A percentile compares a stretch with the other conserved stretches of the same genome.
Evolutionary conservation across 2,888 invertebrate species (phyloP).

Genomic region (Sinodicranocentrus sp.): DNA sequence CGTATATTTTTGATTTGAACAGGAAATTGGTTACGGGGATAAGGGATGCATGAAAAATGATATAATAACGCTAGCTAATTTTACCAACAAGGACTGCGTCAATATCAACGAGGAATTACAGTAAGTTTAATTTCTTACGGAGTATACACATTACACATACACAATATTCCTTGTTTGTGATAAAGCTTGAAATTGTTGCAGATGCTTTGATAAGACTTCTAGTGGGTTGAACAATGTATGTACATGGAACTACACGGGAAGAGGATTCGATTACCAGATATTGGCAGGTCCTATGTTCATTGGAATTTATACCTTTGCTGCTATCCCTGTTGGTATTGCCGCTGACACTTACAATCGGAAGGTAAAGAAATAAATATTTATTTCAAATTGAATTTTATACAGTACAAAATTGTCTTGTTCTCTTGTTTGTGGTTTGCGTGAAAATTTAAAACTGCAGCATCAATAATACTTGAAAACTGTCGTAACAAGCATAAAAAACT

Average conservation of each 20-base stretch:
- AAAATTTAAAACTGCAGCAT: neutral
- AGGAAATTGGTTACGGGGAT: slow-evolving; percentile 74
- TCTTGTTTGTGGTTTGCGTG: neutral
- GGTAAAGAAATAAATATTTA: slow-evolving; percentile 52
- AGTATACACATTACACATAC: neutral
- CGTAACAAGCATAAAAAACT: neutral
- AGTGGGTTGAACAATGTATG: slow-evolving; percentile 54
- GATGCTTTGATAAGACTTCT: slow-evolving; percentile 39
- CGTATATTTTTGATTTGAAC: too few relatives aligned
- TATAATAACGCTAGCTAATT: slow-evolving; percentile 28
- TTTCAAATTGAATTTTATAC: neutral
- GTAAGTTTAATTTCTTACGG: slow-evolving; percentile 46
- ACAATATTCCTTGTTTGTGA: too few relatives aligned
- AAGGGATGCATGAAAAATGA: slow-evolving; percentile 70
- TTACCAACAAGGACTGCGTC: slow-evolving; percentile 49
- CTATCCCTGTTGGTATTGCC: slow-evolving; percentile 72
- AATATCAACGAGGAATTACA: slow-evolving; percentile 26
- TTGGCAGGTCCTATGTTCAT: slow-evolving; percentile 75
- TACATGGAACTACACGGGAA: slow-evolving; percentile 74
- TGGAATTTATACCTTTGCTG: slow-evolving; percentile 75
- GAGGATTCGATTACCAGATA: slow-evolving; percentile 74
- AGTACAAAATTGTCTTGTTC: too few relatives aligned
- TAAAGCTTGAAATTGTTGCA: slow-evolving; percentile 20
- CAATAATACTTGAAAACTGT: neutral
- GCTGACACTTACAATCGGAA: slow-evolving; percentile 75